Evolutionary conservation across 2,888 invertebrate species (phyloP), one percentile per base, ranked within the genome.

Genomic region (Limnephilus rhombicus): DNA sequence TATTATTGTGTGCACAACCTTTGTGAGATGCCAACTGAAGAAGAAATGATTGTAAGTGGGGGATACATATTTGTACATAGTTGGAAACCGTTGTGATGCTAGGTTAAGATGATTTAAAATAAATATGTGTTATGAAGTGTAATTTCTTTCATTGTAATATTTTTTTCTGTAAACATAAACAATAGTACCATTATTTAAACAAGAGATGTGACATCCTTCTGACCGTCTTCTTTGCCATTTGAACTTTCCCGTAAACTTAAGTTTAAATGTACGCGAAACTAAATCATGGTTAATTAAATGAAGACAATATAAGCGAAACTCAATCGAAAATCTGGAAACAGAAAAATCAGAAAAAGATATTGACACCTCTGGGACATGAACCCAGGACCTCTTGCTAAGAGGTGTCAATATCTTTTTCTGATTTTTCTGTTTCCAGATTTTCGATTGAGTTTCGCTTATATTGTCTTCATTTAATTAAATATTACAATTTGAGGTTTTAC

Each of bases 81-180:
- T 18, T 68, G 53, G 53, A 37, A 83, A 83, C 15, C 24, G 83
- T 83, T 83, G 83, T 83, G 83, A 83, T 83, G 83, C 18, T 83
- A 83, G 37, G 83, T 37, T 83, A 83, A 83, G 83, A 83, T 37
- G 34, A 68, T 37, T 37, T 83, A 37, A 83, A 37, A 31, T 34
- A 49, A 49, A 49, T 49, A 15, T 49, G 15, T 15, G 15, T 49
- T 49, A 83, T 83, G 9, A 83, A 83, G 37, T 31, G 15, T 83
- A 37, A 83, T 83, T 83, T 83, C 9, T 29, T 81, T 83, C 11
- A 24, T 68, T 68, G 53, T 68, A 68, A 68, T 68, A 24, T 7
- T 15, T 53, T 31, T 53, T 53, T 53, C 53, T 13, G 53, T 18
- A 18, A 18, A 53, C 4, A 18, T 45, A 12, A 45, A 45, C 12